Evolutionary conservation across 2,113 vertebrate species (phyloP), one percentile per base, ranked within the genome.

Genomic region (Podarcis cretensis): DNA sequence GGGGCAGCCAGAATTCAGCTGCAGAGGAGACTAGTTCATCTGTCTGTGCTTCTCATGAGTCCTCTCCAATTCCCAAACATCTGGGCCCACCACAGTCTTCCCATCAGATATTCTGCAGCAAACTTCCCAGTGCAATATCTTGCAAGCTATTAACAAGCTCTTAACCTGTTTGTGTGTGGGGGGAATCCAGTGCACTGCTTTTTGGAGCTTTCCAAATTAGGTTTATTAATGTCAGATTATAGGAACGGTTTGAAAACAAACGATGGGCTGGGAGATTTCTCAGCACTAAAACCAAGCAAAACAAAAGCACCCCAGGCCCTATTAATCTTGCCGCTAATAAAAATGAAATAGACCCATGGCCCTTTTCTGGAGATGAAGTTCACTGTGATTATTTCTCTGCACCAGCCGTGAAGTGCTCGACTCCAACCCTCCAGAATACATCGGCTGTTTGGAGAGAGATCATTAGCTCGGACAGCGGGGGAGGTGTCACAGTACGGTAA

Each of bases 391-490:
- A 80, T 71, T 88, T 79, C 71, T 71, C 37, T 73, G 43, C 85
- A 65, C 90, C 92, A 2, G 0, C 81, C 10, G 78, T 0, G 14
- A 3, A 0, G 18, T 12, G 1, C 35, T 69, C 40, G 59, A 13
- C 16, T 1, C 25, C 1, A 7, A 40, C 84, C 84, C 85, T 80
- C 83, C 71, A 83, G 59, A 1, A 68, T 77, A 71, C 83, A 63
- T 13, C 23, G 84, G 91, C 91, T 83, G 65, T 90, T 90, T 89
- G 87, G 83, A 86, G 86, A 88, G 88, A 90, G 90, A 92, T 92
- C 96, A 84, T 94, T 90, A 93, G 92, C 94, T 65, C 27, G 23
- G 91, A 76, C 91, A 94, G 95, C 90, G 89, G 93, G 94, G 97
- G 95, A 93, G 80, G 87, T 90, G 93, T 81, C 91, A 1, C 90